Percentiles rank a stretch among this genome's conserved stretches.
Evolutionary conservation across 2,113 vertebrate genomes (phyloP).

Genomic region (Chionomys nivalis): DNA sequence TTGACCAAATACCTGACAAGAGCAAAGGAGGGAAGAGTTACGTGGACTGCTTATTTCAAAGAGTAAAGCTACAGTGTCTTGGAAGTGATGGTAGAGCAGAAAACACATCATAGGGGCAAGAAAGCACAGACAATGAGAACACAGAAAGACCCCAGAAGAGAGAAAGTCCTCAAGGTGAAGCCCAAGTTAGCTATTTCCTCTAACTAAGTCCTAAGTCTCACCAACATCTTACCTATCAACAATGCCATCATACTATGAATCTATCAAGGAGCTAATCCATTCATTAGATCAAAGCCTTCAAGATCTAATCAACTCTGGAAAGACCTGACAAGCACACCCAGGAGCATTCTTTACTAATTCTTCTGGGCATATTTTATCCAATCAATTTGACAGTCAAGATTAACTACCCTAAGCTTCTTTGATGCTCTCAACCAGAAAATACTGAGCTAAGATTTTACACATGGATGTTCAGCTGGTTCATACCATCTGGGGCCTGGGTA

Average conservation of each 20-base stretch:
- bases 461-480: not conserved
- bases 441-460: not conserved
- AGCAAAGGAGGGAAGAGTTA: not conserved
- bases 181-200: not conserved
- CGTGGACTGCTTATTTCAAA: not conserved
- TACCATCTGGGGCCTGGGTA: rapidly evolving
- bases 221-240: not conserved
- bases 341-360: not conserved
- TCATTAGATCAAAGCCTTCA: not conserved
- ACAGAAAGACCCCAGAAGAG: not conserved
- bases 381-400: not conserved
- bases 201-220: not conserved
- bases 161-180: not conserved
- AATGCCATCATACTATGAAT: not conserved
- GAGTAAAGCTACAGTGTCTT: not conserved
- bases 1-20: not conserved
- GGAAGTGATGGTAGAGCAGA: not conserved
- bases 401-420: not conserved
- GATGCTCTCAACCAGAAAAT: not conserved
- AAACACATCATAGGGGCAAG: too few relatives aligned
- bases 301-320: not conserved
- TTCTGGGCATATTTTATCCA: not conserved
- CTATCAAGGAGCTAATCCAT: not conserved
- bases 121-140: not conserved
- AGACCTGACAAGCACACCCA: not conserved